A percentile compares a stretch with the other conserved stretches of the same genome.
These are phyloP conservation scores for Vultur gryphus DNA, from an alignment of 2,797 vertebrate species.

Conservation along the genomic window DNA sequence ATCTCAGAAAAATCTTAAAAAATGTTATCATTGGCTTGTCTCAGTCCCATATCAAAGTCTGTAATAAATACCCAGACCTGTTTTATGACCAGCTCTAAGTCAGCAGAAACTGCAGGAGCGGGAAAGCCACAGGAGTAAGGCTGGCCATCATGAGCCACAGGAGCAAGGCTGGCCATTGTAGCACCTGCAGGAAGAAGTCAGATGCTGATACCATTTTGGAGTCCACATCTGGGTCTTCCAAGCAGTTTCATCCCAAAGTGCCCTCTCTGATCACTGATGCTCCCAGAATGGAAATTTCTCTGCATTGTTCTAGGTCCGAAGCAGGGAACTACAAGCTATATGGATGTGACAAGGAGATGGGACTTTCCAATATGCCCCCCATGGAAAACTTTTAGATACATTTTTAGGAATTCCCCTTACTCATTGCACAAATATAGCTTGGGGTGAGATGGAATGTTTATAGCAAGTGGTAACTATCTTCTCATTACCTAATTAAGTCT, in stretches of 20 bases:
- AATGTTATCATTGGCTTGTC: not conserved
- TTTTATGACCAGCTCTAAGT: not conserved
- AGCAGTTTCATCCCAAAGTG: not conserved
- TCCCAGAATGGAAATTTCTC: not conserved
- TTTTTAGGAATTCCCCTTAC: not conserved
- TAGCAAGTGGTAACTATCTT: not conserved
- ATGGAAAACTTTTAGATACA: not conserved
- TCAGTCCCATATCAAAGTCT: not conserved
- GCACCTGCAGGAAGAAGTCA: not conserved
- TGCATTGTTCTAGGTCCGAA: not conserved
- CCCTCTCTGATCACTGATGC: not conserved
- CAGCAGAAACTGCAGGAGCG: not conserved
- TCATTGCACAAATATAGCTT: not conserved
- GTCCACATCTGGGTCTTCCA: not conserved
- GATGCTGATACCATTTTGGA: not conserved
- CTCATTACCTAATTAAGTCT: not conserved
- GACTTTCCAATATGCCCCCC: not conserved
- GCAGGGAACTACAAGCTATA: not conserved
- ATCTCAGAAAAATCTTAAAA: not conserved
- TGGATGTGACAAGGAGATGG: not conserved
- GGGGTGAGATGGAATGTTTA: not conserved
- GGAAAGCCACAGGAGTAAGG: not conserved
- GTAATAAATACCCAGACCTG: not conserved
- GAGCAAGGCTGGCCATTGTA: not conserved
- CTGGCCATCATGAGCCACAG: not conserved